Conservation (phyloP, 2,113 vertebrate species). For the Ammodytes dubius region DNA sequence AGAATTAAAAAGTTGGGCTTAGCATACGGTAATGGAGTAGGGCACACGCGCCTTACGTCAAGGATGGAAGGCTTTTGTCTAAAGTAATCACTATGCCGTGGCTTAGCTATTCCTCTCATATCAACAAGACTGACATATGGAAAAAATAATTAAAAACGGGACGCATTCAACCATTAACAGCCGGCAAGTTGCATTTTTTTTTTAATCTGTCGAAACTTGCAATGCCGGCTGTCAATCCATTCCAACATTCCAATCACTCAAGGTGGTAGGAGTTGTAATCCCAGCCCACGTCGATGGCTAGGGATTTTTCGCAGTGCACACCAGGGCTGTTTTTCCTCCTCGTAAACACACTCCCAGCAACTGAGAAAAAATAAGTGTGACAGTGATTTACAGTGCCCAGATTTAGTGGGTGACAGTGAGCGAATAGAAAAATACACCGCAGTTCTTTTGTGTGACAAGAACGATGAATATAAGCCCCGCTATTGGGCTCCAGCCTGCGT, state of each 20-base stretch:
- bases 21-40: slow-evolving; percentile 74
- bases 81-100: slow-evolving; percentile 71
- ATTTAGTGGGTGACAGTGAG: slow-evolving; percentile 56
- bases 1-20: slow-evolving; percentile 74
- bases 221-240: slow-evolving; percentile 70
- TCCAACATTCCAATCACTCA: slow-evolving; percentile 63
- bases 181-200: slow-evolving; percentile 57
- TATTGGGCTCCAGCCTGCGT: slow-evolving; percentile 34
- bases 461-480: slow-evolving; percentile 62
- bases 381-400: slow-evolving; percentile 68
- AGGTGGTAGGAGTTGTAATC: slow-evolving; percentile 52
- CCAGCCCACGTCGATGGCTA: slow-evolving; percentile 15
- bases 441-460: slow-evolving; percentile 68
- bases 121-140: slow-evolving; percentile 74
- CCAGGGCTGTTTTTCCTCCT: slow-evolving; percentile 1
- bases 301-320: slow-evolving; percentile 8
- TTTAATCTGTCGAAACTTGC: slow-evolving; percentile 60
- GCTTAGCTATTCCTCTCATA: slow-evolving; percentile 65
- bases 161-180: slow-evolving; percentile 68
- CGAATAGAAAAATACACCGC: slow-evolving; percentile 55
- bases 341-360: not conserved
- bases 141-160: slow-evolving; percentile 74
- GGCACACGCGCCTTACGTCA: slow-evolving; percentile 51
- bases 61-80: slow-evolving; percentile 75
- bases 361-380: slow-evolving; percentile 40